Conservation (phyloP, 2,888 invertebrate genomes). For the Globia sparganii region DNA sequence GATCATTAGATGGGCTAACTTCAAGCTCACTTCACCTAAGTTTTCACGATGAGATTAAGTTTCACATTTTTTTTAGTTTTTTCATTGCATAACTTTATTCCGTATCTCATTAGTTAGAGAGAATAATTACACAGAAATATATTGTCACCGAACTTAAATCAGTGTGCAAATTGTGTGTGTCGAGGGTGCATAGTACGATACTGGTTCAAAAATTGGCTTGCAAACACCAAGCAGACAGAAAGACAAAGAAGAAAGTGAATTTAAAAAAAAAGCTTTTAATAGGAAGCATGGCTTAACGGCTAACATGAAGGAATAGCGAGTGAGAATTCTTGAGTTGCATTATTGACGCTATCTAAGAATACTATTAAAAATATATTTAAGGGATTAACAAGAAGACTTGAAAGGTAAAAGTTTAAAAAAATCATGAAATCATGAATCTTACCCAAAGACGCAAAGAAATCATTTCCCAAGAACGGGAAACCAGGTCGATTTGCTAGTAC, state of each 20-base stretch:
- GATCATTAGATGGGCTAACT: too few relatives aligned
- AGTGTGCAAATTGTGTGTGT: too few relatives aligned
- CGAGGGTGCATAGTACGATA: background rate
- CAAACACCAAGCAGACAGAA: background rate
- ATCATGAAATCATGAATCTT: conserved; percentile 60
- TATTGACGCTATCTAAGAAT: background rate
- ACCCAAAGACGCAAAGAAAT: conserved; percentile 97
- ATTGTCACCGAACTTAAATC: background rate
- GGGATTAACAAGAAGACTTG: background rate
- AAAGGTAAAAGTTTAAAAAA: background rate
- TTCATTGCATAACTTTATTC: background rate
- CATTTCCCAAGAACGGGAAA: conserved; percentile 99
- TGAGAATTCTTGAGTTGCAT: background rate
- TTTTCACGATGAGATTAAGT: background rate
- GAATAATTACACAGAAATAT: background rate
- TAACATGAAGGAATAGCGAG: background rate
- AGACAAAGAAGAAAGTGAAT: background rate
- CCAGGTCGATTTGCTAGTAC: conserved; percentile 99
- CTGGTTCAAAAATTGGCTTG: background rate
- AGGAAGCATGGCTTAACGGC: background rate
- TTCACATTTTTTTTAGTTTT: background rate
- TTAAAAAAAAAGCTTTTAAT: background rate
- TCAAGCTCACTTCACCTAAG: background rate
- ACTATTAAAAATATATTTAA: background rate
- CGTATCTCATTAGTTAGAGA: background rate